Evolutionary conservation across 2,797 vertebrate species (phyloP), one percentile per base, ranked within the genome.

Genomic region (Carapus acus): DNA sequence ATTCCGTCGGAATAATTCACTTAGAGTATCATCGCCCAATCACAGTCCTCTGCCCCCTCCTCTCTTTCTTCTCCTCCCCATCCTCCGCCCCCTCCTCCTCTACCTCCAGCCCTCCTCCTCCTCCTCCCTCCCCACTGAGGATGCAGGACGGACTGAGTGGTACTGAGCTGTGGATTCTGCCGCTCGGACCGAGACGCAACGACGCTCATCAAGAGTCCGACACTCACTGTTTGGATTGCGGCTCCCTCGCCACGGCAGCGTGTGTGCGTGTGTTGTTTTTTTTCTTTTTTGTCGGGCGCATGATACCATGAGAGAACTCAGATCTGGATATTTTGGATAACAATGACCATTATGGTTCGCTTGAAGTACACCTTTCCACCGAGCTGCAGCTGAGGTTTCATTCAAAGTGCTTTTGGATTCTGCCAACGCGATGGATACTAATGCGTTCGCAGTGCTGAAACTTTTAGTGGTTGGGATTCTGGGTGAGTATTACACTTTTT

Each of bases 361-460:
- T 69, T 73, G 38, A 84, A 74, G 77, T n/a, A 55, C 33, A 23
- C 58, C 17, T 48, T 55, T 58, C 34, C 58, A 29, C 63, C 58
- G 67, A 79, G 67, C 66, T 56, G 73, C 67, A 69, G 74, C 70
- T 79, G 80, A 82, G 71, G n/a, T 79, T 82, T 76, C 65, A 46
- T 43, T 62, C 50, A 36, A 48, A 54, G 51, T 55, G 48, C 22
- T 62, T 34, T 47, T 49, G 65, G 70, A 64, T 76, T 55, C 58
- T 63, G 22, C 11, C 71, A 65, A 67, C 76, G 77, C 73, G 80
- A 88, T 88, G 86, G 85, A 86, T 78, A 71, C 73, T 74, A 73
- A 85, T 72, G 77, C 58, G 46, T 47, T 69, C 36, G 47, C 58
- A 20, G 69, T 69, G 15, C 51, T 85, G 36, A 84, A 87, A 86